Conservation (phyloP, 2,113 vertebrate species). For the Tychaedon coryphoeus region DNA sequence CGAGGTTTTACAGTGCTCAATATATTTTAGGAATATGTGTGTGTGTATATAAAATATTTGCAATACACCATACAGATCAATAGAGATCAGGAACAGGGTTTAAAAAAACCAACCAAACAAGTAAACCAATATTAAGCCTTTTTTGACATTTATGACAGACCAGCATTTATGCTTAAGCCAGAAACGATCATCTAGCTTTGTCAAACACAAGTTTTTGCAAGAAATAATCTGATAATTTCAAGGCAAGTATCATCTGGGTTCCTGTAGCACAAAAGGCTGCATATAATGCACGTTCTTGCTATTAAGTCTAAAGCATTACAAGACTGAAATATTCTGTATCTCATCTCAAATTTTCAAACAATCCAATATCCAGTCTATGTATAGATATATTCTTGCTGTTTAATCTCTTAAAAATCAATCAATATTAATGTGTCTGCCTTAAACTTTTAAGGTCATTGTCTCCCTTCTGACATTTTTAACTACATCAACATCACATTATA, state of each 20-base stretch:
- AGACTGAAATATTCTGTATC: slow-evolving; percentile 51
- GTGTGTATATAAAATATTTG: background rate
- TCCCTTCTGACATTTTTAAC: slow-evolving; percentile 78
- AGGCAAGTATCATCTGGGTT: slow-evolving; percentile 46
- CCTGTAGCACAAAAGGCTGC: slow-evolving; percentile 41
- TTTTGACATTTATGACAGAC: background rate
- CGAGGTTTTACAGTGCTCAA: background rate
- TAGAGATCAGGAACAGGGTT: background rate
- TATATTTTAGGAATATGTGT: background rate
- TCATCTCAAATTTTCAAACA: slow-evolving; percentile 70
- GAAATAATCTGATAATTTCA: slow-evolving; percentile 54
- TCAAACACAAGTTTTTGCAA: slow-evolving; percentile 43
- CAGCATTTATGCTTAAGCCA: background rate
- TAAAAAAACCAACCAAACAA: background rate
- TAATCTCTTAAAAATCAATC: slow-evolving; percentile 73
- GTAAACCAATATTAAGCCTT: background rate
- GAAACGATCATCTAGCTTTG: background rate
- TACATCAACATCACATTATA: slow-evolving; percentile 79
- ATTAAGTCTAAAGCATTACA: slow-evolving; percentile 51
- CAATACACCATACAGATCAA: background rate
- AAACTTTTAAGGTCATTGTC: slow-evolving; percentile 81
- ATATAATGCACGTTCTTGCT: slow-evolving; percentile 49
- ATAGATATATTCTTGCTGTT: slow-evolving; percentile 58
- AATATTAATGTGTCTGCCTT: slow-evolving; percentile 77
- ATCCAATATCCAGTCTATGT: slow-evolving; percentile 62